These are phyloP conservation scores for Oxyscelio sp. DNA, from an alignment of 2,888 invertebrate species.

Conservation along the genomic window DNA sequence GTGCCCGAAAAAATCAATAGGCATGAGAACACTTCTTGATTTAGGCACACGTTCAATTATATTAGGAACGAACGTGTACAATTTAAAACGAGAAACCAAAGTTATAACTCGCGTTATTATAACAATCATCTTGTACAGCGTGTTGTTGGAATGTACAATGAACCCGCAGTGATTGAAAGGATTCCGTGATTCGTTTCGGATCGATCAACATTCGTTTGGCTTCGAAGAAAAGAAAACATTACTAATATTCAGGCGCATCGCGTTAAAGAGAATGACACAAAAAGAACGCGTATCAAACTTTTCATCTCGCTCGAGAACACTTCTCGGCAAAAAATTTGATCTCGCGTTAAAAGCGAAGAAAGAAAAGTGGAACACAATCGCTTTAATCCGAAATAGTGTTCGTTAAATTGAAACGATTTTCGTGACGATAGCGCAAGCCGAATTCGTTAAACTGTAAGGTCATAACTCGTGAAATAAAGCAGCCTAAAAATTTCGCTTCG, in stretches of 20 bases:
- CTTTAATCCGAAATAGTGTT: neutral
- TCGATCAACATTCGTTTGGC: conserved; percentile 36
- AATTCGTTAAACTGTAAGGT: neutral
- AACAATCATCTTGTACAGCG: conserved; percentile 18
- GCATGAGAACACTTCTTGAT: conserved; percentile 74
- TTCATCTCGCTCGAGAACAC: neutral
- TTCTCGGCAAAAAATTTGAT: neutral
- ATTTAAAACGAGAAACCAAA: conserved; percentile 58
- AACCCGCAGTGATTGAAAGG: conserved; percentile 26
- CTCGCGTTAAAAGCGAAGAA: neutral
- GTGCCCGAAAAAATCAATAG: conserved; percentile 77
- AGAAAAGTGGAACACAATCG: neutral
- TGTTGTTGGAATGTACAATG: conserved; percentile 28
- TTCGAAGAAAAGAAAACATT: conserved; percentile 5
- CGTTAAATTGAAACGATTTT: neutral
- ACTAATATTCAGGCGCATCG: neutral
- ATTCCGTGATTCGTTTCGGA: conserved; percentile 26
- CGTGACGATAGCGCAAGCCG: neutral
- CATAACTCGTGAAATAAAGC: conserved; percentile 3
- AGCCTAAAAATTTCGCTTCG: conserved; percentile 45
- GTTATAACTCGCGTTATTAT: conserved; percentile 30
- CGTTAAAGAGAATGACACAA: conserved; percentile 19
- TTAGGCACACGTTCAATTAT: conserved; percentile 74
- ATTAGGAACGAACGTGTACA: conserved; percentile 51
- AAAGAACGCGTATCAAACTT: neutral